Evolutionary conservation across 2,888 invertebrate genomes (phyloP), one percentile per base, ranked within the genome.

Genomic region (Psococerastis gibbosa): DNA sequence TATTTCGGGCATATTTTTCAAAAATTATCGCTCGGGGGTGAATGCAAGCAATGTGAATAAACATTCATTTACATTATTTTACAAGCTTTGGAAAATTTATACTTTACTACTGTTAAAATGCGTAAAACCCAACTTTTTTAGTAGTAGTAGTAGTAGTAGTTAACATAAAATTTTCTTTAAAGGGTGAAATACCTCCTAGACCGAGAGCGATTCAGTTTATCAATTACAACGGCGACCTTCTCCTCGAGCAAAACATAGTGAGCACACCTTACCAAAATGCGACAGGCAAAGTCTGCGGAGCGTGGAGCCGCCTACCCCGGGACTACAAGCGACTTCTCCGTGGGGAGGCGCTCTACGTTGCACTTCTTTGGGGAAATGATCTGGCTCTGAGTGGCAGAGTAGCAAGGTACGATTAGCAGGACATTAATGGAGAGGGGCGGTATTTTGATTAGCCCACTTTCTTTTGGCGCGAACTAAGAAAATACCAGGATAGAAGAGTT

Each of bases 201-300:
- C 79, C 80, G 1, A 68, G 76, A 45, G 73, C 73, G 42, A 68
- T 89, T 22, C 83, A 85, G 53, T 88, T 91, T 58, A 68, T 85
- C 31, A 83, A 87, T 55, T 66, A 69, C 51, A 70, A 71, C 22
- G 87, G 84, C 2, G 75, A 77, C 51, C 81, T 88, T 52, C 65
- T 89, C 13, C 78, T 88, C 51, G 88, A 89, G 58, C 82, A 85
- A 53, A 75, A 52, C 45, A 61, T 44, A 54, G 57, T 60, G 52
- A 69, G 61, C 55, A 64, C 56, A 9, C 68, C 75, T 35, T 87
- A 85, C 54, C 84, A 85, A 61, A 83, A 83, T 56, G 75, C 78
- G 49, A 87, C 85, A 5, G 78, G 83, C 49, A 87, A 87, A 65
- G 62, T 88, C 22, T 91, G 89, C 56, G 89, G 89, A 1, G 84